Conservation (phyloP, 2,888 invertebrate species). For the Meandrusa payeni region DNA sequence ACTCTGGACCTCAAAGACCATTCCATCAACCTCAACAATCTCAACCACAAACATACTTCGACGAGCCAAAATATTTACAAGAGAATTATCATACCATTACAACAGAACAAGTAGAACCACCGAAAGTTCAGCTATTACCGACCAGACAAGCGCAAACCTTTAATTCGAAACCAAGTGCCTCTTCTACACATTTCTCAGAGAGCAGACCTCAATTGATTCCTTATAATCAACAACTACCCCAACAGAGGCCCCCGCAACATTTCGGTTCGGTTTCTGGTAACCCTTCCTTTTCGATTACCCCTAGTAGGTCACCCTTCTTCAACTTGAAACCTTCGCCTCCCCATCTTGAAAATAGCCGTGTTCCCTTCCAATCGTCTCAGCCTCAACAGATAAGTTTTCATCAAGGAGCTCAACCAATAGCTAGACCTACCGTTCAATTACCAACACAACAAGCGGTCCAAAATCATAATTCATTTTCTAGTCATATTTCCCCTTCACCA, state of each 20-base stretch:
- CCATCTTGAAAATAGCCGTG: constrained; percentile 61
- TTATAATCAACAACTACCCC: constrained; percentile 73
- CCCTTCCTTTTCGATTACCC: constrained; percentile 52
- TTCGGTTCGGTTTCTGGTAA: constrained; percentile 64
- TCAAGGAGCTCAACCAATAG: constrained; percentile 55
- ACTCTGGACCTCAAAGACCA: constrained; percentile 78
- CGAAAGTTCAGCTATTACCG: constrained; percentile 64
- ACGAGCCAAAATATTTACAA: constrained; percentile 75
- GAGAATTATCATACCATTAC: constrained; percentile 78
- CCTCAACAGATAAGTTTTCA: constrained; percentile 68
- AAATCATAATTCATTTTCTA: constrained; percentile 50
- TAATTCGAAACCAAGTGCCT: constrained; percentile 50
- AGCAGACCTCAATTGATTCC: constrained; percentile 55
- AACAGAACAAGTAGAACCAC: constrained; percentile 67
- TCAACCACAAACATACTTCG: constrained; percentile 64
- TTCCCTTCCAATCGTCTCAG: constrained; percentile 53
- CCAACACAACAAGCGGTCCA: constrained; percentile 40
- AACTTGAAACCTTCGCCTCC: constrained; percentile 73
- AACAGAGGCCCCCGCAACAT: constrained; percentile 61
- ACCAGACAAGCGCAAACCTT: constrained; percentile 58
- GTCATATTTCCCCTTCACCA: constrained; percentile 44
- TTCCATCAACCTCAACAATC: constrained; percentile 64
- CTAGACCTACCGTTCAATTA: constrained; percentile 54
- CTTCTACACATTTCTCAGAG: constrained; percentile 57
- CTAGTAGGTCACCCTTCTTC: constrained; percentile 64